phyloP scores from a whole-genome alignment of 1,140 invertebrate species.

The Hypsibius dujardini region DNA sequence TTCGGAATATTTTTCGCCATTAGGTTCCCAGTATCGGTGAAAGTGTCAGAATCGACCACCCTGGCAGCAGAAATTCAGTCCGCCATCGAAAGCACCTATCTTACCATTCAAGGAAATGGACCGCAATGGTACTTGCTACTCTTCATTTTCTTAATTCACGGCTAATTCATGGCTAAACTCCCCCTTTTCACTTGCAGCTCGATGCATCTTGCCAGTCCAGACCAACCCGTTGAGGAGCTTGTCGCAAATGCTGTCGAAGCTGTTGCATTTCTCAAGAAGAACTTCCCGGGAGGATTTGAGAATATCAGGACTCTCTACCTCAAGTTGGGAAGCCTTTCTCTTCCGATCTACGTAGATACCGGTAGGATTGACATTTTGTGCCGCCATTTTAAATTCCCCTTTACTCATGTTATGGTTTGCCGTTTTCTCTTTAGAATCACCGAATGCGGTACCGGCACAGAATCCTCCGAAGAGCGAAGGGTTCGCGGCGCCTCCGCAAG shows the following conservation, averaged over 20 bases:
- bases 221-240: constrained; percentile 20
- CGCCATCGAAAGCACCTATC: not conserved
- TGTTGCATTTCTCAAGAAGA: constrained; percentile 14
- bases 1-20: too few relatives aligned
- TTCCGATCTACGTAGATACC: constrained; percentile 23
- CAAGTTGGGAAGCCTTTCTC: constrained; percentile 14
- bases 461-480: not conserved
- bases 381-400: not conserved
- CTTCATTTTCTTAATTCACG: not conserved
- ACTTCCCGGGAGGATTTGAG: constrained; percentile 22
- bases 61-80: not conserved
- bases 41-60: not conserved
- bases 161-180: not conserved
- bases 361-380: constrained; percentile 19
- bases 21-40: not conserved
- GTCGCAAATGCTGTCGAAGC: constrained; percentile 20
- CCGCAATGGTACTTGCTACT: constrained; percentile 18
- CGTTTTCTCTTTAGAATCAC: not conserved
- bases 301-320: constrained; percentile 24
- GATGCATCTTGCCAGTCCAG: constrained; percentile 18
- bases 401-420: not conserved
- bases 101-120: not conserved
- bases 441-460: not conserved
- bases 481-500: not conserved
- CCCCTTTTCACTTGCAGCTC: constrained; percentile 18